Conservation (phyloP, 1,140 invertebrate genomes). For the Zelostemma sp. region DNA sequence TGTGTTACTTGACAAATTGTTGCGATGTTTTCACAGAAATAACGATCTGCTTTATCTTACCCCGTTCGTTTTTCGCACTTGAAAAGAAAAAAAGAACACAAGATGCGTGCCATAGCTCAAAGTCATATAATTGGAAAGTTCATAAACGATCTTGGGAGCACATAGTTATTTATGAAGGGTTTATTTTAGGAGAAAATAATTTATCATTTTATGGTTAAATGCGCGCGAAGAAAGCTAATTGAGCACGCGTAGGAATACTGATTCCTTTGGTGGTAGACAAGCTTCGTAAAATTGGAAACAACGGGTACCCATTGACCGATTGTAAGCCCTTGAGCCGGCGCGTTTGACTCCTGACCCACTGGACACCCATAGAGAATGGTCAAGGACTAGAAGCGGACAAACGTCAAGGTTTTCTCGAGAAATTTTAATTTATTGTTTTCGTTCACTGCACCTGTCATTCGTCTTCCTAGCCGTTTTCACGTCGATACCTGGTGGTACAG, state of each 20-base stretch:
- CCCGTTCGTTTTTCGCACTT: too few species aligned
- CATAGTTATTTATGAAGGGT: slow-evolving; percentile 47
- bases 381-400: slow-evolving; percentile 28
- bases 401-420: slow-evolving; percentile 15
- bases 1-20: too few species aligned
- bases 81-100: too few species aligned
- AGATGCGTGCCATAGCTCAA: too few species aligned
- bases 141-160: too few species aligned
- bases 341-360: slow-evolving; percentile 40
- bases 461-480: too few species aligned
- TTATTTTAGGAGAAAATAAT: slow-evolving; percentile 41
- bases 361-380: slow-evolving; percentile 41
- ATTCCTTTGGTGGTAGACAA: slow-evolving; percentile 29
- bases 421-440: too few species aligned
- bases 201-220: slow-evolving; percentile 38
- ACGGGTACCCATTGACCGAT: slow-evolving; percentile 28
- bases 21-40: too few species aligned
- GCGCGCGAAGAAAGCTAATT: slow-evolving; percentile 33
- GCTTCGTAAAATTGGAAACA: slow-evolving; percentile 38
- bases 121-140: too few species aligned
- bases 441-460: too few species aligned
- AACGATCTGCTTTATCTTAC: too few species aligned
- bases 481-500: too few species aligned
- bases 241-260: slow-evolving; percentile 4
- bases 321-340: slow-evolving; percentile 14